Conservation (phyloP, 2,113 vertebrate genomes). For the Sylvicapra grimmia region DNA sequence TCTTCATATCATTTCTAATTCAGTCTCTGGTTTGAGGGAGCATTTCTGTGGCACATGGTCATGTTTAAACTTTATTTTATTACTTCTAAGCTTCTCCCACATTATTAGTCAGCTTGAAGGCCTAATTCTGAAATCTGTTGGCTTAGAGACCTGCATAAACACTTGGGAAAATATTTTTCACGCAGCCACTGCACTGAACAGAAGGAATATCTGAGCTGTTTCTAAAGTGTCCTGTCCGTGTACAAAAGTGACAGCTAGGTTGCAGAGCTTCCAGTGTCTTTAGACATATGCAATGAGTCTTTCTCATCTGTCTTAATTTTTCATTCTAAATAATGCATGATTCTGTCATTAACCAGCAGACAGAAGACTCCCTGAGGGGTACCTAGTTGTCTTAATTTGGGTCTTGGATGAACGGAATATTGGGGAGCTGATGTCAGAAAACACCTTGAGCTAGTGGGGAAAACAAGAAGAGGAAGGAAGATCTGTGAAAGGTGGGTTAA, state of each 20-base stretch:
- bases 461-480: neutral
- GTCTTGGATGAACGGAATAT: neutral
- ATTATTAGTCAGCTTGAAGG: conserved; percentile 56
- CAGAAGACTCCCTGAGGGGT: neutral
- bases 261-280: neutral
- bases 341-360: neutral
- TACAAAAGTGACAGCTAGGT: neutral
- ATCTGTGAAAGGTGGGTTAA: neutral
- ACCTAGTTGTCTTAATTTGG: neutral
- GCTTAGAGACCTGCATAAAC: neutral
- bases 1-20: conserved; percentile 76
- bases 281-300: neutral
- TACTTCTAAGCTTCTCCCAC: conserved; percentile 25
- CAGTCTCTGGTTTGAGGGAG: conserved; percentile 55
- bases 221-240: neutral
- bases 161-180: neutral
- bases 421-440: neutral
- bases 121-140: conserved; percentile 47
- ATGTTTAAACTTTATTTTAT: conserved; percentile 69
- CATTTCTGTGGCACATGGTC: conserved; percentile 53
- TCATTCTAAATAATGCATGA: neutral
- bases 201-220: neutral
- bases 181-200: neutral
- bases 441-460: neutral
- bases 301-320: conserved; percentile 2